A percentile compares a stretch with the other conserved stretches of the same genome.
Conservation (phyloP, 2,113 vertebrate species). For the Polypterus bichir region DNA sequence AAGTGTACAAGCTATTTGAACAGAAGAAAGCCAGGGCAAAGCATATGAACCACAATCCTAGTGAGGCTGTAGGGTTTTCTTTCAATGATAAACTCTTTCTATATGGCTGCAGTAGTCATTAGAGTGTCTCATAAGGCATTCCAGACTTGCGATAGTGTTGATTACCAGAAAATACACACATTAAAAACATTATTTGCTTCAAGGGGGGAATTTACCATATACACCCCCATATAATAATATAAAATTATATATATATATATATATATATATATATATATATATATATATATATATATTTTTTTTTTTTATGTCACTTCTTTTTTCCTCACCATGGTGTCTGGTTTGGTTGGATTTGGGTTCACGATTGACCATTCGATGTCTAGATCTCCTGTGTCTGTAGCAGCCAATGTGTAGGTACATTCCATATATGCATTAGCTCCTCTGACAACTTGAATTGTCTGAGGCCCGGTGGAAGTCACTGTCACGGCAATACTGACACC, state of each 20-base stretch:
- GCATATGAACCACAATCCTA: no score
- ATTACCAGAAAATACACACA: neutral
- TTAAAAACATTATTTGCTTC: no score
- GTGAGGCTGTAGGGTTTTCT: no score
- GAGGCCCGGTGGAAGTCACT: conserved; percentile 41
- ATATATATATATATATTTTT: no score
- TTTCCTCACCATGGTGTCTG: conserved; percentile 49
- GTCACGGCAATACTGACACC: conserved; percentile 27
- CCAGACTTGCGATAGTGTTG: conserved; percentile 29
- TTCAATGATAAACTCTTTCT: conserved; percentile 31
- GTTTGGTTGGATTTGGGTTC: conserved; percentile 56
- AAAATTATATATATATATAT: no score
- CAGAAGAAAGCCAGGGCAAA: no score
- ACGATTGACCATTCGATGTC: conserved; percentile 70
- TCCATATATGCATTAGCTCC: conserved; percentile 54
- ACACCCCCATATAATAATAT: no score
- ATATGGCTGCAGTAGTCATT: conserved; percentile 56
- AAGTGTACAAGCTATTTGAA: conserved; percentile 62
- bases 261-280: no score
- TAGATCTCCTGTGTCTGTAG: conserved; percentile 55
- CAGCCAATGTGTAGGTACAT: conserved; percentile 56
- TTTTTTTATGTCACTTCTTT: no score
- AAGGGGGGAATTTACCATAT: no score
- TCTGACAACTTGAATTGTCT: conserved; percentile 56
- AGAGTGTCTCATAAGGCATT: conserved; percentile 45